Base-by-base conservation (phyloP, 2,888 invertebrate species). In the Drosophila algonquin region DNA sequence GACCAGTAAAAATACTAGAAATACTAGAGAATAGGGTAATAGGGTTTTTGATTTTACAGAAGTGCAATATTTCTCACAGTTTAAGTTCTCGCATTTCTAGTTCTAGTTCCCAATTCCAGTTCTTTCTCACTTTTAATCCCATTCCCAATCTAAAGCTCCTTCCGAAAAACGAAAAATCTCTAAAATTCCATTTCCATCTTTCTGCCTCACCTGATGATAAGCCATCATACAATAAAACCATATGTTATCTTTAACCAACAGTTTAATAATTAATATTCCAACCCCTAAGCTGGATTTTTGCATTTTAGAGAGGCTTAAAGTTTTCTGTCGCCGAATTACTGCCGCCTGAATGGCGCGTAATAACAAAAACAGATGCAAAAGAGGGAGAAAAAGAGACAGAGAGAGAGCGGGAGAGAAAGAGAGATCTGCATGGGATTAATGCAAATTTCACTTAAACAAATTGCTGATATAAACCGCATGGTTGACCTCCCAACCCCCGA, bases 391-490 rank as follows among this genome's bases (percentile, higher is more conserved):
- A 50, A 32, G 53, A 24, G 24, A 24, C 24, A 24, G 21, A 21
- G 56, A 52, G 10, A 32, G 32, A 3, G 9, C 18, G 21, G 14
- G 56, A 52, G 10, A 32, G 32, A 3, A 2, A 30, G 55, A 27
- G 21, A 53, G 48, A 81, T 68, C 68, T 71, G 65, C 50, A 24
- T 44, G 45, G 74, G 82, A 87, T 82, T 87, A 87, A 82, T 82
- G 88, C 86, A 81, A 87, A 82, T 87, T 87, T 86, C 89, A 80
- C 75, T 88, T 88, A 78, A 44, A 47, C 78, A 84, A 88, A 84
- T 84, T 84, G 80, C 60, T 47, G 72, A 76, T 60, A 85, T 79
- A 85, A 87, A 79, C 77, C 88, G 62, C 86, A 73, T 76, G 63
- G 57, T 71, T 71, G 44, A 64, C 35, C 35, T 35, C 40, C 64